Base-by-base conservation (phyloP, 2,888 invertebrate species). In the Epiblema foenella region DNA sequence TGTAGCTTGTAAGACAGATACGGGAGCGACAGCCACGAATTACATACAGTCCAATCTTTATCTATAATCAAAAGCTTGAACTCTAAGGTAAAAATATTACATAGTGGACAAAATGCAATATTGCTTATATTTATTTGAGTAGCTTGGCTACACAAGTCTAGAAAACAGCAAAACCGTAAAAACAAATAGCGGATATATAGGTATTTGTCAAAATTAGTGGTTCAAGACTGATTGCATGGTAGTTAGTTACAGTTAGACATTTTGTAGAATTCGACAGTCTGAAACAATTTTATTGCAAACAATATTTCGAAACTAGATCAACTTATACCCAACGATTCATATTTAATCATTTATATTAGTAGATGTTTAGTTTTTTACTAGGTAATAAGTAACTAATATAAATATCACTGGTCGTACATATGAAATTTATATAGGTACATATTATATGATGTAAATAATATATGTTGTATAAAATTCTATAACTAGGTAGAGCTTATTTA, bases 201-300 rank as follows among this genome's bases (percentile, higher is more conserved):
- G 54, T 62, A 69, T 46, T 62, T n/a, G 62, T 56, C 67, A 62
- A 68, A 68, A 56, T 56, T 18, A 62, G 54, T 62, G 54, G 46
- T 20, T 54, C 20, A 68, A 52, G 62, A 54, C 68, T 54, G 62
- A 68, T 56, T 68, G 54, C 46, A 20, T 56, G 56, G 56, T 63
- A 49, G 56, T 69, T 69, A 69, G 62, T 56, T 63, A 69, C 62
- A 69, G 68, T 69, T 69, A 69, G 59, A 59, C 39, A 17, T 54
- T 54, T 46, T 42, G 42, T 62, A 39, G 20, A 69, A 62, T 56
- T 56, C 62, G 56, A 63, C 62, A 37, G 33, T 63, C 46, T 64
- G 33, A 69, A 68, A 68, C 62, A 68, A 68, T 49, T 56, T 62
- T 29, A 54, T 62, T 56, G 33, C 18, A 46, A 33, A 60, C 33